Evolutionary conservation across 2,797 vertebrate species (phyloP).

Genomic region (Lutjanus campechanus): DNA sequence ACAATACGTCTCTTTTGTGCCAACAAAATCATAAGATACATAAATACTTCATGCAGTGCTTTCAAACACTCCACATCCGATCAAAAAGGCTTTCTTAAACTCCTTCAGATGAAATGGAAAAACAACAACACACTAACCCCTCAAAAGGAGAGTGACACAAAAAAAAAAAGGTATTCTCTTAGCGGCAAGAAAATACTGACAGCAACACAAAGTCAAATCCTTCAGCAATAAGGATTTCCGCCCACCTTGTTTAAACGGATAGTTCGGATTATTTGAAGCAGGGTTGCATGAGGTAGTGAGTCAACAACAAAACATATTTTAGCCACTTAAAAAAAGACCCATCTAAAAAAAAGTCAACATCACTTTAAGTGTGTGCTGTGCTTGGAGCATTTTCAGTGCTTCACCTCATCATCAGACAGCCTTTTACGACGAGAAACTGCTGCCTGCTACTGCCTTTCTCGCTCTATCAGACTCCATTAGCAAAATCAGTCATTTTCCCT

Average conservation of each 20-base stretch:
- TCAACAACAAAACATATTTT: too few relatives aligned
- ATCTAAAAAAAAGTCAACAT: too few relatives aligned
- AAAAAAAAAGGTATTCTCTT: conserved; percentile 10
- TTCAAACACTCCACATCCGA: conserved; percentile 50
- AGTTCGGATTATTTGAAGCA: too few relatives aligned
- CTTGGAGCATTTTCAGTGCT: too few relatives aligned
- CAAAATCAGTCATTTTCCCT: too few relatives aligned
- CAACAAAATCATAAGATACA: conserved; percentile 51
- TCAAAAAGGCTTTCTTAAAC: conserved; percentile 25
- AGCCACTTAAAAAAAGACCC: too few relatives aligned
- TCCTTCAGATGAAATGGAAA: conserved; percentile 48
- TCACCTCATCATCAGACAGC: too few relatives aligned
- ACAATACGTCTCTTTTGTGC: conserved; percentile 42
- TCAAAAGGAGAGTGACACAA: conserved; percentile 6
- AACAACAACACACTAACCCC: conserved; percentile 34
- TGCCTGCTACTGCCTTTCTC: too few relatives aligned
- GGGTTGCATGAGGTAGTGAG: too few relatives aligned
- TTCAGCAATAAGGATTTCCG: conserved; percentile 26
- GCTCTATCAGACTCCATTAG: too few relatives aligned
- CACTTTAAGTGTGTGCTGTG: too few relatives aligned
- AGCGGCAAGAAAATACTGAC: conserved; percentile 17
- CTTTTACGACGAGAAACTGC: too few relatives aligned
- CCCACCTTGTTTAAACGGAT: conserved; percentile 11
- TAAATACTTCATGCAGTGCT: conserved; percentile 60
- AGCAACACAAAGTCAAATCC: conserved; percentile 19